These are phyloP conservation scores for Apodemia duryi DNA, from an alignment of 2,888 invertebrate genomes.

Conservation along the genomic window DNA sequence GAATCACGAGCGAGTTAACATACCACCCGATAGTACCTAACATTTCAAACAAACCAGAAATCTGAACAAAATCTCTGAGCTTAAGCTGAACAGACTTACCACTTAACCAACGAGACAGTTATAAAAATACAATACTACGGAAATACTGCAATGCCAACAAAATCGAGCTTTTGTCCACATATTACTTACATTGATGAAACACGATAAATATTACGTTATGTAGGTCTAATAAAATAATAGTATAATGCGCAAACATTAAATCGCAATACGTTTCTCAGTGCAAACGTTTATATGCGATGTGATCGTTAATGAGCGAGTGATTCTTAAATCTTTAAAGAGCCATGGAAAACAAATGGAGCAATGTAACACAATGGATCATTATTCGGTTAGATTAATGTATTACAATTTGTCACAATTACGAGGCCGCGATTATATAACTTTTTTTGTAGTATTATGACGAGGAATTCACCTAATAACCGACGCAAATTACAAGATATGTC, in stretches of 20 bases:
- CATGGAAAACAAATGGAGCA: slow-evolving; percentile 9
- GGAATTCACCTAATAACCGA: neutral
- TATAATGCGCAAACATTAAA: neutral
- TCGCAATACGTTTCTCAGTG: neutral
- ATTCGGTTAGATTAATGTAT: slow-evolving; percentile 12
- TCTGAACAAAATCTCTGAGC: too few species aligned
- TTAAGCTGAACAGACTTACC: too few species aligned
- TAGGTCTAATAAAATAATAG: neutral
- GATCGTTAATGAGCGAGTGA: neutral
- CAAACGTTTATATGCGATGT: neutral
- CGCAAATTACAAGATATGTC: neutral
- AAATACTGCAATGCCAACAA: too few species aligned
- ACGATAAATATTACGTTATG: neutral
- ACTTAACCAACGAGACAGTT: too few species aligned
- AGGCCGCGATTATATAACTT: neutral
- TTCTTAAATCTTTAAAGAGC: slow-evolving; percentile 13
- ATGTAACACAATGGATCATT: slow-evolving; percentile 14
- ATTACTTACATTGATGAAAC: too few species aligned
- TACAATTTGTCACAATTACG: slow-evolving; percentile 1
- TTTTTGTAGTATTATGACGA: neutral
- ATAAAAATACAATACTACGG: too few species aligned
- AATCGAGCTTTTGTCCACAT: too few species aligned
- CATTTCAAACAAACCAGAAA: too few species aligned
- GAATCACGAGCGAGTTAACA: too few species aligned
- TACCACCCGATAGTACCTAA: too few species aligned